These are phyloP conservation scores for Oriolus oriolus DNA, from an alignment of 2,113 vertebrate species.

Conservation along the genomic window DNA sequence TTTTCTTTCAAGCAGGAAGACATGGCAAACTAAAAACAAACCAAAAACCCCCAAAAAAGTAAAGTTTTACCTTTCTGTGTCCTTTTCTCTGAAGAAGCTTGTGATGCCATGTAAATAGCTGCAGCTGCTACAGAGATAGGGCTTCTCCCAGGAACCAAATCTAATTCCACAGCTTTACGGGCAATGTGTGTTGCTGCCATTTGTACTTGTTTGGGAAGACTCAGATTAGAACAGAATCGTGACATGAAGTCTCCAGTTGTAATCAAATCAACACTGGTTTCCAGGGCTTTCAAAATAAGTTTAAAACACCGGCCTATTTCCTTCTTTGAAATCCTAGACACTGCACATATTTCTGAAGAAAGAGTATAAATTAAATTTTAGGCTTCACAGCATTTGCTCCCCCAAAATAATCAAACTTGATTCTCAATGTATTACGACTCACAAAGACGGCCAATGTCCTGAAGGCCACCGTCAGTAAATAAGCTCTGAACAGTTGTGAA, in stretches of 20 bases:
- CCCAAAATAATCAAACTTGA: background rate
- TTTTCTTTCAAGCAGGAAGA: background rate
- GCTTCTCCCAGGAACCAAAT: constrained; percentile 95
- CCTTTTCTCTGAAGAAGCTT: constrained; percentile 96
- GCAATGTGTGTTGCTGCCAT: constrained; percentile 97
- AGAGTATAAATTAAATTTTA: background rate
- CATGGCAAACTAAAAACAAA: background rate
- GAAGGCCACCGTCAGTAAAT: background rate
- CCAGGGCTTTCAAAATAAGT: constrained; percentile 95
- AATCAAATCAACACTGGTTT: constrained; percentile 98
- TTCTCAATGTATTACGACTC: background rate
- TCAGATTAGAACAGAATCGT: constrained; percentile 97
- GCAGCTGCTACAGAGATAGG: constrained; percentile 97
- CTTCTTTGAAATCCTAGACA: constrained; percentile 98
- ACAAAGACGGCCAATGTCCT: background rate
- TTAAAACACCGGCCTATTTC: constrained; percentile 99
- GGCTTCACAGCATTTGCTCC: background rate
- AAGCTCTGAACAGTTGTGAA: background rate
- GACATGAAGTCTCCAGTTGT: constrained; percentile 99
- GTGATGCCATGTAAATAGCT: constrained; percentile 98
- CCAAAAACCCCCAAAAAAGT: too few relatives aligned
- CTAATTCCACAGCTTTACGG: constrained; percentile 92
- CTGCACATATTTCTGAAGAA: constrained; percentile 92
- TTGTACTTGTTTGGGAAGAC: constrained; percentile 96
- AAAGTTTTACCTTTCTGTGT: constrained; percentile 90